These are phyloP conservation scores for Reticulitermes lucifugus DNA, from an alignment of 2,888 invertebrate genomes.

Conservation along the genomic window DNA sequence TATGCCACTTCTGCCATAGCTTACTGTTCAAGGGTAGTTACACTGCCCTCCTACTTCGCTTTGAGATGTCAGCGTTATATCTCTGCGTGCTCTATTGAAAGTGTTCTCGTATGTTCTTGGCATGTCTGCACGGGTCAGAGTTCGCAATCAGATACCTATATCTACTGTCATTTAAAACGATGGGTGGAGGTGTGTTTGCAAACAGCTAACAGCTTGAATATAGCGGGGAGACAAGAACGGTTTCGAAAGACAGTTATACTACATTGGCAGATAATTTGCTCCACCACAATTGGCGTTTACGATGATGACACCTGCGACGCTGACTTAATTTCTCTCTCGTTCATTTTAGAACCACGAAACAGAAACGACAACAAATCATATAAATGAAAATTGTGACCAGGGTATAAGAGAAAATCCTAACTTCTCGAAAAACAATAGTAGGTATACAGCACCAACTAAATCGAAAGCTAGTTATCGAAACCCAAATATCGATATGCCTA, in stretches of 20 bases:
- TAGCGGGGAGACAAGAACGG: not conserved
- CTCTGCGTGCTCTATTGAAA: not conserved
- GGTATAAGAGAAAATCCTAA: no score
- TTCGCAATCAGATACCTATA: not conserved
- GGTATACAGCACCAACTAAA: no score
- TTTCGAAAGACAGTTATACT: not conserved
- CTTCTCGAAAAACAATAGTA: no score
- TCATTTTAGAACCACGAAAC: no score
- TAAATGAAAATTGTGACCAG: no score
- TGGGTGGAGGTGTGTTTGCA: not conserved
- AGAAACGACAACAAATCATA: no score
- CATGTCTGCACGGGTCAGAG: not conserved
- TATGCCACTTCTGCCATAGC: not conserved
- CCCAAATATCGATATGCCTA: no score
- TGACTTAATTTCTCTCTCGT: no score
- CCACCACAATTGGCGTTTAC: no score
- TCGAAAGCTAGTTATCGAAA: no score
- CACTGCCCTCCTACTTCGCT: not conserved
- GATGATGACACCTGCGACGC: no score
- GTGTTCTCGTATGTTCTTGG: not conserved
- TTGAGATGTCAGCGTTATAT: not conserved
- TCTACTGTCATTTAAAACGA: not conserved
- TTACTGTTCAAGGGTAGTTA: not conserved
- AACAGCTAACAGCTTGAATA: not conserved
- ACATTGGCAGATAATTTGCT: not conserved